Base-by-base conservation (phyloP, 2,113 vertebrate species). In the Piaya cayana region DNA sequence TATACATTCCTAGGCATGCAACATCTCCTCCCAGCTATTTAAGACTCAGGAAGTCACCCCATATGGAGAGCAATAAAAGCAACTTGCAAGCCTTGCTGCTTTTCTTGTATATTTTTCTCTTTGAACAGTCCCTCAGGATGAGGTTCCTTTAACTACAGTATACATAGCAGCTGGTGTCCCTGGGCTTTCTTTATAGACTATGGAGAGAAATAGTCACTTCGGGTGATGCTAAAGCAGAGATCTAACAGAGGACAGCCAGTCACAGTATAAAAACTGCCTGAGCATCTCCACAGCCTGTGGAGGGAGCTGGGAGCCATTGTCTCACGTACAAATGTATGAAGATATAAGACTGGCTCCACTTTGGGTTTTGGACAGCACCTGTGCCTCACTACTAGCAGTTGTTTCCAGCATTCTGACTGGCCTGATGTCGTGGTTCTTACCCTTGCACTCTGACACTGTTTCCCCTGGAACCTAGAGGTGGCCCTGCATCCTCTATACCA, bases 291-390 rank as follows among this genome's bases (percentile, higher is more conserved):
- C 27, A 77, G 70, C 29, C 58, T 27, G 15, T 1, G 1, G 43
- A 52, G 32, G 10, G 12, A 76, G 49, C 50, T 0, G 0, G 26
- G 4, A 81, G 69, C 47, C 34, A 47, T 15, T 0, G 0, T 18
- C 53, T 42, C 88, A 60, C 1, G 0, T n/a, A 12, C 26, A 86
- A 30, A 18, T 10, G 5, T 22, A 36, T 70, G 64, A 13, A 63
- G 42, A 26, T 36, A 43, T 4, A 27, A 50, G 27, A 70, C 0
- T 2, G 21, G 36, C 6, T 43, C 52, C 58, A 36, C 26, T 65
- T 65, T 20, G 52, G 18, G 12, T 77, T 77, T 59, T 53, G 43
- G 36, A 65, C 17, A 70, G 39, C 5, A 8, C 32, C 37, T 34
- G 15, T 34, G 11, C n/a, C 36, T 12, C 29, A 14, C 19, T 74